These are phyloP conservation scores for Donacobius atricapilla DNA, from an alignment of 2,113 vertebrate species.

Conservation along the genomic window DNA sequence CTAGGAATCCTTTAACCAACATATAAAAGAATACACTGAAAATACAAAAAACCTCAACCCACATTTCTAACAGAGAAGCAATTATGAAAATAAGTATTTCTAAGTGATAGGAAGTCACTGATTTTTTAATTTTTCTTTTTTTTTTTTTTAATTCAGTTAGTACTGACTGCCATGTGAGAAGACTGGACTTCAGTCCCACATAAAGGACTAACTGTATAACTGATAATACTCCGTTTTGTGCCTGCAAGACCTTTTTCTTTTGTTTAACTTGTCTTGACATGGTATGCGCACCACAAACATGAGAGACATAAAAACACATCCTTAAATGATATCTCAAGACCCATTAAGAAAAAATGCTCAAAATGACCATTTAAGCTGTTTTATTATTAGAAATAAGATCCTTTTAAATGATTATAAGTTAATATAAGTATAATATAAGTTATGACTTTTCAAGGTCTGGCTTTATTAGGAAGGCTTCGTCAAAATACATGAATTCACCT, in stretches of 20 bases:
- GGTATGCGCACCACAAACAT: not conserved
- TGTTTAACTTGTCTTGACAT: not conserved
- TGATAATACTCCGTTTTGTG: not conserved
- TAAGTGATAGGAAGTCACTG: not conserved
- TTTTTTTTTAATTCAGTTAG: not conserved
- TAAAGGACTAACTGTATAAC: not conserved
- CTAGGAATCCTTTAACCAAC: not conserved
- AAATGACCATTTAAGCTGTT: not conserved
- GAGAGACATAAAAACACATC: not conserved
- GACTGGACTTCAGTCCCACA: not conserved
- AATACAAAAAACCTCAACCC: not conserved
- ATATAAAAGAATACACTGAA: not conserved
- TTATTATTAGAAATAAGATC: not conserved
- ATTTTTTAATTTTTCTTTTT: not conserved
- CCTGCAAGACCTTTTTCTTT: not conserved
- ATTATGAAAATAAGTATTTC: not conserved
- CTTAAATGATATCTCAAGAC: not conserved
- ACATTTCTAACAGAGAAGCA: not conserved
- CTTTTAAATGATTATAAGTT: rapidly evolving
- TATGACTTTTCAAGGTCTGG: not conserved
- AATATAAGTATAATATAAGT: too few relatives aligned
- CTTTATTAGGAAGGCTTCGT: not conserved
- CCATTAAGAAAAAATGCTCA: not conserved
- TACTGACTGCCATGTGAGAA: not conserved
- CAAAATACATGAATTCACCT: not conserved